Conservation (phyloP, 37 sponge, comb jelly and placozoan species). For the Oopsacas minuta region DNA sequence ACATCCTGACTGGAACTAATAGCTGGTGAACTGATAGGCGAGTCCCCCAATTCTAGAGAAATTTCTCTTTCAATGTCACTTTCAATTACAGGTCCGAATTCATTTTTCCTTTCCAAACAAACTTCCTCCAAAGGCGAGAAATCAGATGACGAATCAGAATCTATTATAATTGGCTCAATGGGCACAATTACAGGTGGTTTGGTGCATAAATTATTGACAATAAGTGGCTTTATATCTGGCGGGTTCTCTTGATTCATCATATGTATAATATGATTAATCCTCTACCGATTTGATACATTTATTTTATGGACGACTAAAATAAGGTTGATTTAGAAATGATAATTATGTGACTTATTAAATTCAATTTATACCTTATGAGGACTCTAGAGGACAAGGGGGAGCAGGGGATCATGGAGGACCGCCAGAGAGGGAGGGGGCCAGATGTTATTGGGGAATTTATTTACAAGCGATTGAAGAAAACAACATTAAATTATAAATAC, state of each 20-base stretch:
- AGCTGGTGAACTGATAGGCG: not conserved
- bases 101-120: not conserved
- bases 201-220: not conserved
- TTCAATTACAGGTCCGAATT: not conserved
- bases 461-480: no score
- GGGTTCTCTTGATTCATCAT: not conserved
- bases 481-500: no score
- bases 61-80: not conserved
- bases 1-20: not conserved
- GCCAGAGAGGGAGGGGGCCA: no score
- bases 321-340: no score
- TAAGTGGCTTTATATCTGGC: not conserved
- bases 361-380: no score
- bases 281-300: no score
- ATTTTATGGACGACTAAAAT: no score
- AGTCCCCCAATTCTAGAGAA: not conserved
- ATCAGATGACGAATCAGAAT: constrained; percentile 5
- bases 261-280: no score
- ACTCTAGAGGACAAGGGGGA: no score
- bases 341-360: no score
- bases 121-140: constrained; percentile 7
- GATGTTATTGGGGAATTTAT: no score
- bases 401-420: no score
- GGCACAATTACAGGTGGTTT: not conserved
- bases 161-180: not conserved